phyloP scores from a whole-genome alignment of 2,797 vertebrate genomes.

The Clamator glandarius region DNA sequence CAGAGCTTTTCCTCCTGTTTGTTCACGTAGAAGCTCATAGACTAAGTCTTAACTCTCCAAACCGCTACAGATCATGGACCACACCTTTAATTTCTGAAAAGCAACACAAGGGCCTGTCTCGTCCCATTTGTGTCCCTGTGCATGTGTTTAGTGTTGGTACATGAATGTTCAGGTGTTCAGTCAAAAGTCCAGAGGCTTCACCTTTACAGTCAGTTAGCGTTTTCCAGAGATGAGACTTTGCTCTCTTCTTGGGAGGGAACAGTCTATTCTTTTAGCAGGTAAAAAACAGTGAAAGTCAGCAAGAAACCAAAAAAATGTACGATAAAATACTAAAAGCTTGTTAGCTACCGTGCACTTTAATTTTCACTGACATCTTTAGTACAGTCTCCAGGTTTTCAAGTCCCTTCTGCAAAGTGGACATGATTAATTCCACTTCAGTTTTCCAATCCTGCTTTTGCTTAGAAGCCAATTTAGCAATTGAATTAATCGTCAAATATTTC shows the following conservation, averaged over 20 bases:
- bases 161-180: neutral
- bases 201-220: neutral
- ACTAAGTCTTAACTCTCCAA: neutral
- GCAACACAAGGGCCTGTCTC: neutral
- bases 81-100: neutral
- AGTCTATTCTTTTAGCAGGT: neutral
- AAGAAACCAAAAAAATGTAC: neutral
- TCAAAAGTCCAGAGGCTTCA: neutral
- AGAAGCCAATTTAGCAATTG: slow-evolving; percentile 69
- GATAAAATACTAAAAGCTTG: slow-evolving; percentile 19
- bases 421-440: slow-evolving; percentile 64
- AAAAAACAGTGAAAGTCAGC: neutral
- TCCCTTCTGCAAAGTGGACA: neutral
- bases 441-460: slow-evolving; percentile 55
- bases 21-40: neutral
- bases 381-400: neutral
- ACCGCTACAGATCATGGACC: neutral
- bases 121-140: rapidly evolving
- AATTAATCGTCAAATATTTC: slow-evolving; percentile 63
- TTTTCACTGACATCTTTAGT: neutral
- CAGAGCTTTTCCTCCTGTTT: neutral
- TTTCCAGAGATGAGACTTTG: neutral
- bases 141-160: neutral
- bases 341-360: neutral
- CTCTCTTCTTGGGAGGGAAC: neutral